These are phyloP conservation scores for Xiphophorus maculatus DNA, from an alignment of 2,113 vertebrate species.

Conservation along the genomic window DNA sequence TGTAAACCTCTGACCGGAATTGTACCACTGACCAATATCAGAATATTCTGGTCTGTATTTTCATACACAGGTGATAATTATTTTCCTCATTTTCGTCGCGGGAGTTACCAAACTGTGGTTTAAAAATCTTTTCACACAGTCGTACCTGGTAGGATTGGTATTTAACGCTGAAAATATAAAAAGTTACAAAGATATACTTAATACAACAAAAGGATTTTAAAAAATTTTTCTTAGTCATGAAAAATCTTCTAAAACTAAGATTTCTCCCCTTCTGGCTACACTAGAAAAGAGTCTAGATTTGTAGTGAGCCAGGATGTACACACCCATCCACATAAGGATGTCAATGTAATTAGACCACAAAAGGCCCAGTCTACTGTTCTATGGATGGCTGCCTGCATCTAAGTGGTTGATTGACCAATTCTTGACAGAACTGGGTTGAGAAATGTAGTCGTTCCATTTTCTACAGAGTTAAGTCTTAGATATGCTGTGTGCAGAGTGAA, in stretches of 20 bases:
- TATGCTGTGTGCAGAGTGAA: slow-evolving; percentile 11
- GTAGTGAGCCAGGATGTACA: slow-evolving; percentile 27
- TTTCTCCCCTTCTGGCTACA: slow-evolving; percentile 3
- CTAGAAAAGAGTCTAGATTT: slow-evolving; percentile 23
- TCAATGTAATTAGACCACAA: slow-evolving; percentile 65
- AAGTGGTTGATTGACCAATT: slow-evolving; percentile 56
- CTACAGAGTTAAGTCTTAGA: slow-evolving; percentile 40
- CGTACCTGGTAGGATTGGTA: no score
- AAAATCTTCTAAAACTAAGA: not conserved
- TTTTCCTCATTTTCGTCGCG: not conserved
- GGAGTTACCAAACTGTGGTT: not conserved
- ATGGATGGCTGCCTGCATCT: slow-evolving; percentile 63
- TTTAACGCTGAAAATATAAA: not conserved
- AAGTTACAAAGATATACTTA: no score
- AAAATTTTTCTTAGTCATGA: not conserved
- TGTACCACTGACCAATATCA: no score
- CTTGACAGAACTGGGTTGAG: slow-evolving; percentile 81
- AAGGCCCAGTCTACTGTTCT: slow-evolving; percentile 41
- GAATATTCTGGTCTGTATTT: not conserved
- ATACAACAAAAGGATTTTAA: not conserved
- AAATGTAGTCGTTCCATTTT: slow-evolving; percentile 44
- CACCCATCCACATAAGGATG: slow-evolving; percentile 47
- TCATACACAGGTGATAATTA: not conserved
- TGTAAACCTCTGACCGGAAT: no score
- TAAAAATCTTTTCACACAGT: no score